Evolutionary conservation across 53 echinoderm and acorn worm species (phyloP).

Genomic region (Echinometra lucunter): DNA sequence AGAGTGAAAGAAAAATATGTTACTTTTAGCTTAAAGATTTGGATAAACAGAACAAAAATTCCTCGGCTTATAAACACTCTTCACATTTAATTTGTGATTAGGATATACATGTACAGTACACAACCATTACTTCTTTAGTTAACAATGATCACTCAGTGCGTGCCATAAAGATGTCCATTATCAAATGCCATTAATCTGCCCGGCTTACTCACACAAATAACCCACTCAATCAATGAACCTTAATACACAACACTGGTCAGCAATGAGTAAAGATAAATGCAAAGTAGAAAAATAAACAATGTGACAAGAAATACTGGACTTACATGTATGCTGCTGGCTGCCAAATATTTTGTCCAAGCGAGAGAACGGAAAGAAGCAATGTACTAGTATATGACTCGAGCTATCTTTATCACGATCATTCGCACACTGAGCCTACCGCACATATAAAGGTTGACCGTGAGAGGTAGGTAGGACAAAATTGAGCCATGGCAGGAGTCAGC

Average conservation of each 20-base stretch:
- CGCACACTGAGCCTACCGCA: background rate
- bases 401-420: background rate
- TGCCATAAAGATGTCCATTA: background rate
- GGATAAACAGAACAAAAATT: background rate
- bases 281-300: background rate
- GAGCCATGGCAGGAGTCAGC: background rate
- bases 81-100: background rate
- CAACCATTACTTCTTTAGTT: background rate
- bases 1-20: background rate
- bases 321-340: background rate
- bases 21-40: no score
- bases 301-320: background rate
- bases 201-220: background rate
- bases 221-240: background rate
- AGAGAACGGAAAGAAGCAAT: background rate
- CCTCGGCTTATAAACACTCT: background rate
- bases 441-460: background rate
- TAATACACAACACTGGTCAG: background rate
- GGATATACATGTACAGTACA: background rate
- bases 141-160: background rate
- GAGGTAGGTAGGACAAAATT: background rate
- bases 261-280: background rate
- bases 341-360: background rate
- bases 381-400: background rate
- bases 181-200: background rate